Evolutionary conservation across 1,140 invertebrate species (phyloP).

Genomic region (Dendrolimus punctatus): DNA sequence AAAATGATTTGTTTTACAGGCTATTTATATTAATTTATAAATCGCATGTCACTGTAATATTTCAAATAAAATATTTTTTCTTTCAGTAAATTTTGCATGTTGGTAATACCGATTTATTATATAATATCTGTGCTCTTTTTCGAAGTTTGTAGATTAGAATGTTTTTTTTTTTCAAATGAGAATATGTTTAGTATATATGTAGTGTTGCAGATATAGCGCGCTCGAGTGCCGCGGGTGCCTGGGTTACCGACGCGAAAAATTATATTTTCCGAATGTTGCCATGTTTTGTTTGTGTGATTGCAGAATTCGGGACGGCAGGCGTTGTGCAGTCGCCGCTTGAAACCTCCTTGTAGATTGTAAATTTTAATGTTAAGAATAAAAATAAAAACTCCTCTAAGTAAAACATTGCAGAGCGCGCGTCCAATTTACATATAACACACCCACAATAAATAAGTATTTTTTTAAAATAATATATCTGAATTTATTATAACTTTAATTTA

Average conservation of each 20-base stretch:
- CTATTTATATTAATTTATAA: conserved; percentile 18
- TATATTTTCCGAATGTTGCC: conserved; percentile 43
- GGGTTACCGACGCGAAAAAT: conserved; percentile 28
- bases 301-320: conserved; percentile 31
- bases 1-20: conserved; percentile 32
- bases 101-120: conserved; percentile 4
- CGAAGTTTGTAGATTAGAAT: conserved; percentile 14
- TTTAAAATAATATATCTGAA: neutral
- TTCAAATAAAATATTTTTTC: conserved; percentile 13
- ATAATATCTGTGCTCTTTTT: conserved; percentile 7
- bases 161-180: conserved; percentile 12
- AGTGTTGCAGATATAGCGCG: conserved; percentile 65
- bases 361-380: conserved; percentile 4
- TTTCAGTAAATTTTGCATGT: conserved; percentile 37
- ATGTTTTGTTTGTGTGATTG: conserved; percentile 65
- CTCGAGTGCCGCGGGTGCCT: conserved; percentile 40
- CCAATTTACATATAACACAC: conserved; percentile 2
- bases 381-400: too few relatives aligned
- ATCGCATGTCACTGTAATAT: conserved; percentile 16
- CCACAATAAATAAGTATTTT: conserved; percentile 18
- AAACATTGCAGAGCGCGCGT: too few relatives aligned
- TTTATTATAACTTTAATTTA: too few relatives aligned
- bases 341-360: conserved; percentile 40
- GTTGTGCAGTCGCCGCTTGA: conserved; percentile 4
- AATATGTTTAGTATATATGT: conserved; percentile 48